phyloP scores from a whole-genome alignment of 1,140 invertebrate species.

The Formica selysi region DNA sequence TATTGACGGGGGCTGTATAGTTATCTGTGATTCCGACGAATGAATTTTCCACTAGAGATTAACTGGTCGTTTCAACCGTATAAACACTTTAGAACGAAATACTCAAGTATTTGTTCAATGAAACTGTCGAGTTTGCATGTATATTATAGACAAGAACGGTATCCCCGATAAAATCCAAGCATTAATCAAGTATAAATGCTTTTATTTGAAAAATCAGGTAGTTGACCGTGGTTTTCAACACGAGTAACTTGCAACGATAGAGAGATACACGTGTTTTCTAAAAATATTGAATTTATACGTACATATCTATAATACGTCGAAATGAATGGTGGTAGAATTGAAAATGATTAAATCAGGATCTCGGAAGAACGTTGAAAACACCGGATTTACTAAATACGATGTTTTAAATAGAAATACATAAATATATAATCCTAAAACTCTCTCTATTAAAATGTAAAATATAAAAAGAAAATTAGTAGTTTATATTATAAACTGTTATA shows the following conservation, averaged over 20 bases:
- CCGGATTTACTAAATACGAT: conserved; percentile 6
- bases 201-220: background rate
- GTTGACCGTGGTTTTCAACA: background rate
- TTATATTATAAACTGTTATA: conserved; percentile 39
- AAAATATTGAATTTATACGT: background rate
- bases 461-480: conserved; percentile 29
- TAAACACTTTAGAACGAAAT: conserved; percentile 47
- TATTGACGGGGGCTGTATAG: conserved; percentile 38
- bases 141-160: background rate
- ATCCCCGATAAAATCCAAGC: background rate
- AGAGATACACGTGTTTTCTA: background rate
- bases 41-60: conserved; percentile 55
- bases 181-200: background rate
- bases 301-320: background rate
- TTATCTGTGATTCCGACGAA: conserved; percentile 58
- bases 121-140: background rate
- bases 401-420: conserved; percentile 43
- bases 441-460: conserved; percentile 24
- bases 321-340: background rate
- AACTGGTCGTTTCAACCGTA: conserved; percentile 55
- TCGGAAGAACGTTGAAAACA: conserved; percentile 10
- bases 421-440: background rate
- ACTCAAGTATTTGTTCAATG: background rate
- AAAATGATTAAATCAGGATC: conserved; percentile 19
- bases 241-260: background rate